Evolutionary conservation across 2,888 invertebrate genomes (phyloP).

Genomic region (Sepioteuthis lessoniana): DNA sequence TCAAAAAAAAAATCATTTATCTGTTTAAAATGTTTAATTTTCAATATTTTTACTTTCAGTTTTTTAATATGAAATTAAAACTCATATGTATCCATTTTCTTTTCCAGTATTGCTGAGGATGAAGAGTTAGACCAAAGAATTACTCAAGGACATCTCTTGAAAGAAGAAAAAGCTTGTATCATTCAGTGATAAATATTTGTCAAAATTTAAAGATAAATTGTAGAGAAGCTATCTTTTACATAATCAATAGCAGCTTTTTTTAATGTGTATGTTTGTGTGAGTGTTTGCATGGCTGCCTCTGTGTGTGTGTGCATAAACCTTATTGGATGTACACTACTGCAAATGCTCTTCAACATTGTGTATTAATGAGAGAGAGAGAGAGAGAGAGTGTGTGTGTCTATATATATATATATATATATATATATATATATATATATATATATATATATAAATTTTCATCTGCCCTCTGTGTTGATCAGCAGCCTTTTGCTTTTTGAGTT

Average conservation of each 20-base stretch:
- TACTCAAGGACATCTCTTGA: slow-evolving; percentile 63
- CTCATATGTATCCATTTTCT: background rate
- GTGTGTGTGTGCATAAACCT: background rate
- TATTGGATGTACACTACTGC: background rate
- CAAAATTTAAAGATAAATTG: background rate
- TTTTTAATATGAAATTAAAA: background rate
- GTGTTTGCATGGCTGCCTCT: background rate
- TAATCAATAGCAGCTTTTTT: background rate
- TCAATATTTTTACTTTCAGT: too few relatives aligned
- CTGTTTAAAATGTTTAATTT: too few relatives aligned
- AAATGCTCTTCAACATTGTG: background rate
- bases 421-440: too few relatives aligned
- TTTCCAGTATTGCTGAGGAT: slow-evolving; percentile 69
- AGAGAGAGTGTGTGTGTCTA: too few relatives aligned
- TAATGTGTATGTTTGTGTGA: background rate
- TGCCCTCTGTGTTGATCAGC: background rate
- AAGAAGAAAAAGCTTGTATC: slow-evolving; percentile 65
- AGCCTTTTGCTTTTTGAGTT: background rate
- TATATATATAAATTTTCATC: too few relatives aligned
- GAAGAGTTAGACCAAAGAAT: slow-evolving; percentile 65
- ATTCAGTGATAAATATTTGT: slow-evolving; percentile 59
- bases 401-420: too few relatives aligned
- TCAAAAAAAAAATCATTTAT: too few relatives aligned
- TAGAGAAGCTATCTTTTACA: background rate
- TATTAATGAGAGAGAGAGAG: too few relatives aligned